Base-by-base conservation (phyloP, 2,888 invertebrate species). In the Marronus borbonicus region DNA sequence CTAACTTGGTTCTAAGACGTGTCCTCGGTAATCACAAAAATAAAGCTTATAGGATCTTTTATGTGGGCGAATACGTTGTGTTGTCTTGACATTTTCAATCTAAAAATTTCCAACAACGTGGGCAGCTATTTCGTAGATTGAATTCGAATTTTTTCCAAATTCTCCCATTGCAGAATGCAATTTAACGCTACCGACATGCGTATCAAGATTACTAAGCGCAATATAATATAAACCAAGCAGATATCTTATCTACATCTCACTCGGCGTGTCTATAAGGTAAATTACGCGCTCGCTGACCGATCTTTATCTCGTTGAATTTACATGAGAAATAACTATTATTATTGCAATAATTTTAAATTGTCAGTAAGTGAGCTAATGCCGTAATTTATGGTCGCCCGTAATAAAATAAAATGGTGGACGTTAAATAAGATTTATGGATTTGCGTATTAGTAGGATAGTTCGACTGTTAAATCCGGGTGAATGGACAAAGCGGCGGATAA, bases 271-370 rank as follows among this genome's bases (percentile, higher is more conserved):
- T 36, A 39, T 65, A 39, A 31, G 65, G 55, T 72, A 72, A 60
- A 72, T 72, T 36, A 39, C 44, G 44, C 20, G 39, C 14, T 39
- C 39, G 39, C 17, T 24, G 10, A 58, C 44, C 20, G 72, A 72
- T 72, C 24, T 39, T 72, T 72, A 72, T 72, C 31, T 36, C 72
- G 39, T 8, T 24, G 17, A 58, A 72, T 60, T 72, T 72, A 60
- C 72, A 72, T 72, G 72, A 72, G 72, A 44, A 72, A 72, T 72
- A 58, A 72, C 60, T 72, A 60, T 39, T 39, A 72, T 72, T 58
- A 72, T 28, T 39, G 72, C 72, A 72, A 72, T 72, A 72, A 72
- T 72, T 72, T 72, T 60, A 60, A 60, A 72, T 72, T 72, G 72
- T 60, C 72, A 60, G 58, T 60, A 44, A 72, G 60, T 72, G 39